Evolutionary conservation across 2,113 vertebrate species (phyloP).

Genomic region (Psephotus haematonotus): DNA sequence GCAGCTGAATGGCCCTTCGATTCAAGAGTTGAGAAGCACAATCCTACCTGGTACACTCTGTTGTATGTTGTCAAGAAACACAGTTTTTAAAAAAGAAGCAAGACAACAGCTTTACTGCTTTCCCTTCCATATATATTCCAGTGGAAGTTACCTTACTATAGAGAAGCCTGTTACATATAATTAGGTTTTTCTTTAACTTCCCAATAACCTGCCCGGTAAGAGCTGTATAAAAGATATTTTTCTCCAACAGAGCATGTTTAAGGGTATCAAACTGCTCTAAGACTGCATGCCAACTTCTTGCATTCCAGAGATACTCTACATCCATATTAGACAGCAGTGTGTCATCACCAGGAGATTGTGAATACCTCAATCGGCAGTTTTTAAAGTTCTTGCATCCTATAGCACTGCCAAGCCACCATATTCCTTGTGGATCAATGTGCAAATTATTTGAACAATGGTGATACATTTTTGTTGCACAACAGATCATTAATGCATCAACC

Average conservation of each 20-base stretch:
- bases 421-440: not conserved
- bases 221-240: not conserved
- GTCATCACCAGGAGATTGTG: not conserved
- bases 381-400: not conserved
- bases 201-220: not conserved
- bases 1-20: not conserved
- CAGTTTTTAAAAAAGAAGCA: not conserved
- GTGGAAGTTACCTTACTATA: not conserved
- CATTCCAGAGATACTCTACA: not conserved
- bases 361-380: not conserved
- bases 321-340: not conserved
- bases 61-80: not conserved
- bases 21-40: not conserved
- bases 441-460: not conserved
- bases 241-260: not conserved
- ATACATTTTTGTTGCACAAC: not conserved
- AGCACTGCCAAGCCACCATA: not conserved
- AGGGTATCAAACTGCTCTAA: not conserved
- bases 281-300: not conserved
- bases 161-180: not conserved
- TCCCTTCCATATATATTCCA: not conserved
- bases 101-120: not conserved
- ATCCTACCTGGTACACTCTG: not conserved
- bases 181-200: not conserved
- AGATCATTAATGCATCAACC: not conserved